Conservation (phyloP, 2,797 vertebrate genomes). For the Champsocephalus esox region DNA sequence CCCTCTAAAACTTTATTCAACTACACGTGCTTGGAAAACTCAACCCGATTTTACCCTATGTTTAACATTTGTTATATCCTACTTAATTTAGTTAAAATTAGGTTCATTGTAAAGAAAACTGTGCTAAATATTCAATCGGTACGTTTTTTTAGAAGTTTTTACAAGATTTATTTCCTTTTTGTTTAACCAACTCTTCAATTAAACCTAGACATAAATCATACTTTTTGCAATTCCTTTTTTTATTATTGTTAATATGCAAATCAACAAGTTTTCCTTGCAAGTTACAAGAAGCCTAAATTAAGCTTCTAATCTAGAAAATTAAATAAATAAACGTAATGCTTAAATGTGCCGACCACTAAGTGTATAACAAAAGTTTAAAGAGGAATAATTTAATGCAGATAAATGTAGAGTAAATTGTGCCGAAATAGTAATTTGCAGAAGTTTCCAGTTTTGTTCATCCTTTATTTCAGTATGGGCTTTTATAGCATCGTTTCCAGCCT, state of each 20-base stretch:
- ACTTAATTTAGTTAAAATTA: neutral
- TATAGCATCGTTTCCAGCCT: neutral
- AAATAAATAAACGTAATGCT: neutral
- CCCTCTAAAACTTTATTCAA: neutral
- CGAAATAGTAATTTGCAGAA: neutral
- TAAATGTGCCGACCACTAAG: neutral
- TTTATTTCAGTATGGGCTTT: neutral
- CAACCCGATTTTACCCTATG: neutral
- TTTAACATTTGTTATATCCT: too few species aligned
- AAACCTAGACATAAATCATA: neutral
- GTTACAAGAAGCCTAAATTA: neutral
- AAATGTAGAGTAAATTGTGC: neutral
- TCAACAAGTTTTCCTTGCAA: neutral
- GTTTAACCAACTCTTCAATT: neutral
- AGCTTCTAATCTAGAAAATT: neutral
- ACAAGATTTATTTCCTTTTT: neutral
- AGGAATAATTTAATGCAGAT: neutral
- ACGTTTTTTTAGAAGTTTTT: neutral
- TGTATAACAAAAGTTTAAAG: neutral
- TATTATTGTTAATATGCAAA: neutral
- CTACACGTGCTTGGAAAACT: neutral
- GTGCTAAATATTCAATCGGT: neutral
- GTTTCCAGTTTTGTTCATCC: neutral
- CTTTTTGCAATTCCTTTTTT: neutral
- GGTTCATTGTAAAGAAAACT: too few species aligned